Evolutionary conservation across 2,113 vertebrate species (phyloP).

Genomic region (Felis chaus): DNA sequence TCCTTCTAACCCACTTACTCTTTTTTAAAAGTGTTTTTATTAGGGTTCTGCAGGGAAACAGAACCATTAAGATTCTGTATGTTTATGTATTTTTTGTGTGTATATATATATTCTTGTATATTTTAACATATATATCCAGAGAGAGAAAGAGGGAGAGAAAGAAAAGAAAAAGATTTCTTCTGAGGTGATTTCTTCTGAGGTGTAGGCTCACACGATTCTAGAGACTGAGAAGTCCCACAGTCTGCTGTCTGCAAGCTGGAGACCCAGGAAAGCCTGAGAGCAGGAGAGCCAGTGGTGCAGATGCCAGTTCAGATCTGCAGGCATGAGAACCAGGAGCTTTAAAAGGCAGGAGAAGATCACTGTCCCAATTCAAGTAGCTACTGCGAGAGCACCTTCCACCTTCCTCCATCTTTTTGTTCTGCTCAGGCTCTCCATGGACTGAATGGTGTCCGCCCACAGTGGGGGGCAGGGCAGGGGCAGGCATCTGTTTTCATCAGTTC

Average conservation of each 20-base stretch:
- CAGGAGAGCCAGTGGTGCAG: not conserved
- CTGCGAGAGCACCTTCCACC: not conserved
- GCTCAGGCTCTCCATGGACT: not conserved
- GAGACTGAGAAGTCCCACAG: not conserved
- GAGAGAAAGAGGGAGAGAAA: not conserved
- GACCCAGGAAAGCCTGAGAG: not conserved
- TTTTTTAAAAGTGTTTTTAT: not conserved
- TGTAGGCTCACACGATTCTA: not conserved
- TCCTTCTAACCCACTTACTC: not conserved
- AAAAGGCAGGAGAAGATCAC: not conserved
- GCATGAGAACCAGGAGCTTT: not conserved
- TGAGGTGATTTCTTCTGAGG: not conserved
- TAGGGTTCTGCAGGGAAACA: not conserved
- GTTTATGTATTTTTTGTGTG: not conserved
- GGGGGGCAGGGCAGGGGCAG: not conserved
- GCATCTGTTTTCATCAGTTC: constrained; percentile 18
- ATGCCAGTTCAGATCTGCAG: not conserved
- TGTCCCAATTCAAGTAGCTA: not conserved
- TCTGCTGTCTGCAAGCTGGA: not conserved
- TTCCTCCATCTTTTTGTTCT: not conserved
- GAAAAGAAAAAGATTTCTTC: not conserved
- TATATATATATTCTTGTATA: not conserved
- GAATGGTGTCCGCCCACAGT: not conserved
- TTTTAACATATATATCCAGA: not conserved
- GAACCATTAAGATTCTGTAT: not conserved